Evolutionary conservation across 2,888 invertebrate species (phyloP), one percentile per base, ranked within the genome.

Genomic region (Lissonota sp.): DNA sequence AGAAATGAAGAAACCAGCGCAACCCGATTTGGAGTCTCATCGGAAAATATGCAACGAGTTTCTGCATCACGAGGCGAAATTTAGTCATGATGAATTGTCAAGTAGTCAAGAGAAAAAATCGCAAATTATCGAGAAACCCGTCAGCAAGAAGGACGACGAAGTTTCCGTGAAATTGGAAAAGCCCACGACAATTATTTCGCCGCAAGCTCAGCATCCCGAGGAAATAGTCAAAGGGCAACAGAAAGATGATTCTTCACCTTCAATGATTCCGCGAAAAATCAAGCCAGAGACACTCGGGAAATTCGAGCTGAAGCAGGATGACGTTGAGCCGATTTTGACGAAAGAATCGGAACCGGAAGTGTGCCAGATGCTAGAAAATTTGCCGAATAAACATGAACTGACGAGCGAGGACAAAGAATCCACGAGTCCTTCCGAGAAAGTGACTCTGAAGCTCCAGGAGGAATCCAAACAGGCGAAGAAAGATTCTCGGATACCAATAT

Each of bases 401-500:
- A 60, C 67, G 51, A 67, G 42, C 14, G 72, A 74, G 16, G 80
- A 81, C 73, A 81, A 81, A 40, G 80, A 84, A 80, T 73, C 74
- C 2, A 79, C 82, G 26, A 82, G 78, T 39, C 73, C 80, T 40
- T 79, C 84, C n/a, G 82, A 82, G 7, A 84, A 84, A 75, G 79
- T n/a, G 0, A 71, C 72, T 6, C 51, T 79, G 37, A 79, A 79
- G 49, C 72, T 76, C 26, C 82, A 82, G 42, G 77, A 78, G 46
- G 83, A 83, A 44, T 75, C 71, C 3, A 83, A 79, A 53, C 74
- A 37, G 1, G 49, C n/a, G 46, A 84, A 82, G 12, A 82, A 79
- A 40, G 90, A 91, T 58, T 92, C 92, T 4, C 87, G 87, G 7
- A 91, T 91, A 51, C 91, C 91, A 0, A 84, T 90, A 67, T 90